phyloP scores from a whole-genome alignment of 2,797 vertebrate genomes.

The Rhinatrema bivittatum region DNA sequence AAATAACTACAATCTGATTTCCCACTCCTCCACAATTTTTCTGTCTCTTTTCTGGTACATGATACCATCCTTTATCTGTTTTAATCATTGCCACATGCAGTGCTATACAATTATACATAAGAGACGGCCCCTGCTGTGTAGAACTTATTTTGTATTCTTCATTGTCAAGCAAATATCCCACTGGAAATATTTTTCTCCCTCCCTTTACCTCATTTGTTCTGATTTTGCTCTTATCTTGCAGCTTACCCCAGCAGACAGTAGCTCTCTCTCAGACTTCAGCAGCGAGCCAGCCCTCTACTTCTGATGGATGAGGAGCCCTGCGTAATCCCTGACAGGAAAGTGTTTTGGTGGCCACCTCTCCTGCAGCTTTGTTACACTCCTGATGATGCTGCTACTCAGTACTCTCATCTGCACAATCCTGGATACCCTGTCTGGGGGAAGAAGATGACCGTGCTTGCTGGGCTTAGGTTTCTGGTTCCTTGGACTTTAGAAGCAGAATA shows the following conservation, averaged over 20 bases:
- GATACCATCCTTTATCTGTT: no score
- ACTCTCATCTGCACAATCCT: background rate
- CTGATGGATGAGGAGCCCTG: slow-evolving; percentile 53
- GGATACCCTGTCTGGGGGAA: background rate
- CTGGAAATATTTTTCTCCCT: background rate
- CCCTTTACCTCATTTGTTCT: background rate
- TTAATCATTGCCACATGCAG: no score
- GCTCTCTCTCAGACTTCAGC: slow-evolving; percentile 83
- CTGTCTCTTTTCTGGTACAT: no score
- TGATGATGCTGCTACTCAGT: background rate
- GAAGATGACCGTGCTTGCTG: background rate
- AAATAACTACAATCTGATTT: no score
- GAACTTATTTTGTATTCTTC: no score
- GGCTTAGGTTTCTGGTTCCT: background rate
- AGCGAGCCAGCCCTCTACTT: slow-evolving; percentile 95
- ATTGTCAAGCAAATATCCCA: no score
- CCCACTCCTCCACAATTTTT: no score
- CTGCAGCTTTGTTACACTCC: background rate
- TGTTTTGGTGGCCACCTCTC: background rate
- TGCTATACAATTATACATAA: no score
- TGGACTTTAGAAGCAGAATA: no score
- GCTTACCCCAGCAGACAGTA: slow-evolving; percentile 85
- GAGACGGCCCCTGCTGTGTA: no score
- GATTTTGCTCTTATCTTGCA: slow-evolving; percentile 38
- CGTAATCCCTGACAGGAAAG: slow-evolving; percentile 20